Evolutionary conservation across 2,797 vertebrate genomes (phyloP), one percentile per base, ranked within the genome.

Genomic region (Enteromius viviparus): DNA sequence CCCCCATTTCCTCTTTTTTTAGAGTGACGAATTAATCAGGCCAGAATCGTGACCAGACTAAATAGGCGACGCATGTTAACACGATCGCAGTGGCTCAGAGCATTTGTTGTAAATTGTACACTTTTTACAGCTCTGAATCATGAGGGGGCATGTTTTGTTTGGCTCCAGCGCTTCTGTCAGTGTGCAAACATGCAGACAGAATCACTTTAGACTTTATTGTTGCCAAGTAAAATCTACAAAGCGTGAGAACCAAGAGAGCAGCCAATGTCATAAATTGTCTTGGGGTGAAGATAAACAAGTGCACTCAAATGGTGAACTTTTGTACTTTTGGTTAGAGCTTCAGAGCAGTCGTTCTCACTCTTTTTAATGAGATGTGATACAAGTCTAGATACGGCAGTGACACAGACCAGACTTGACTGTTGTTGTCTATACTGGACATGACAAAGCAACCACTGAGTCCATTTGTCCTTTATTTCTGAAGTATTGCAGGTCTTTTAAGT

Each of bases 11-110:
- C 21, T 55, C 49, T 80, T 51, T 75, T 37, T 80, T 45, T 75
- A 71, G 55, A 81, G 72, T 81, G 58, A 84, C 3, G 1, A 81
- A 86, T 84, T 68, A 84, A 81, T 81, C 82, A 60, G 68, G 14
- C 47, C 6, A 0, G 32, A 84, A 74, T 86, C 68, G 29, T 78
- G 75, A 84, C 74, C 8, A 12, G 66, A 84, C 58, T 78, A 78
- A 84, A 32, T 78, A 68, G 40, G 80, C 4, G 19, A 37, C 40
- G 60, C 81, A 81, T 86, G 55, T 70, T 80, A 84, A 86, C 58
- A 82, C 29, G 29, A 65, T 66, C 10, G 1, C 32, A 21, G 7
- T 51, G 55, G 14, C 47, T 76, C 42, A n/a, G 40, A 72, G 12
- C 17, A 80, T 49, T 72, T 40, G 53, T 37, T 12, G 51, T 70